Conservation (phyloP, 2,888 invertebrate species). For the Iphiclides podalirius region DNA sequence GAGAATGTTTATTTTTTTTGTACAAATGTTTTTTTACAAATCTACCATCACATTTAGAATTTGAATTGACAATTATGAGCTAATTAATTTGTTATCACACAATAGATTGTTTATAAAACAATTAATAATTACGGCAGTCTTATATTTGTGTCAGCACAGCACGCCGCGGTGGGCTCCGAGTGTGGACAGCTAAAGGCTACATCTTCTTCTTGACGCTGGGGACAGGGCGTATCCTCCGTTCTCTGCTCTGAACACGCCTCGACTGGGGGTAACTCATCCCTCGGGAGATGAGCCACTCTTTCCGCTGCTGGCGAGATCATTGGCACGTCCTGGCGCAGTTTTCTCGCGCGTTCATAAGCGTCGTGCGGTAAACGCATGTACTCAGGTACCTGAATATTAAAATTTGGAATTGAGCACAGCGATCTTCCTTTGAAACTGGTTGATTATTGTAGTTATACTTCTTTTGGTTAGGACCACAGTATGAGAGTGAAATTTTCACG, state of each 20-base stretch:
- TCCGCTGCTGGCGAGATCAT: conserved; percentile 62
- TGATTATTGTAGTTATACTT: too few species aligned
- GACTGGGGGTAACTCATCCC: conserved; percentile 38
- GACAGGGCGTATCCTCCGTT: conserved; percentile 46
- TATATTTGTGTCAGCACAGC: conserved; percentile 53
- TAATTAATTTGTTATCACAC: too few species aligned
- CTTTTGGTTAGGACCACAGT: too few species aligned
- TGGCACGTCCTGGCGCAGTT: conserved; percentile 54
- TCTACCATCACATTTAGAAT: too few species aligned
- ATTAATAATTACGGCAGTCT: conserved; percentile 27
- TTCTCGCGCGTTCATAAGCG: conserved; percentile 58
- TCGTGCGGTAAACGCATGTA: conserved; percentile 60
- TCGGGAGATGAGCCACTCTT: conserved; percentile 47
- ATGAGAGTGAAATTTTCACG: too few species aligned
- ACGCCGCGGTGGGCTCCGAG: conserved; percentile 49
- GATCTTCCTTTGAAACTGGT: too few species aligned
- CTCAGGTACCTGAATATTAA: conserved; percentile 50
- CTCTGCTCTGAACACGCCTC: conserved; percentile 46
- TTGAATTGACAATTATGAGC: too few species aligned
- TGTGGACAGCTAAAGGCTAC: conserved; percentile 64
- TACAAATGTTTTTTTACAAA: too few species aligned
- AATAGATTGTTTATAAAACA: too few species aligned
- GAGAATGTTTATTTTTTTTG: too few species aligned
- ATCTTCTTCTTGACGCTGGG: conserved; percentile 51
- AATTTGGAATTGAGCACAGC: not conserved